Base-by-base conservation (phyloP, 2,113 vertebrate species). In the Bostrychus sinensis region DNA sequence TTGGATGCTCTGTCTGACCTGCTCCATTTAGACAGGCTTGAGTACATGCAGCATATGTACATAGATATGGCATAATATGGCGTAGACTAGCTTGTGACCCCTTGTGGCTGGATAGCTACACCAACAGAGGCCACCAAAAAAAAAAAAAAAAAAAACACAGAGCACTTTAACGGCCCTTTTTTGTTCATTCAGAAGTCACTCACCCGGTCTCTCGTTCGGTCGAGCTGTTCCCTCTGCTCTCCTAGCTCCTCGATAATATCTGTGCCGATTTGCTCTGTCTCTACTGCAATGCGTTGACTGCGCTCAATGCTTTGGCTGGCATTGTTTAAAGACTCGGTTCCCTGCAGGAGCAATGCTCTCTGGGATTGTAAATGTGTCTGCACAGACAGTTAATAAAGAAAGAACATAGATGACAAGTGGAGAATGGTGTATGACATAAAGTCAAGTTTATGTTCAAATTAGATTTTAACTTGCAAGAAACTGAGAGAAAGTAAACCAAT, bases 191-290 rank as follows among this genome's bases (percentile, higher is more conserved):
- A 20, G 17, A 75, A 94, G 93, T 56, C 98, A 74, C 95, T 94
- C 61, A 99, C 97, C 77, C 95, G 87, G 85, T 89, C 91, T 85
- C 93, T 94, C 63, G 93, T 93, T 20, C 96, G 95, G 48, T 98
- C 95, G 87, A 99, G 89, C 36, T 99, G 96, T 5, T 99, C 97
- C 51, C 95, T 87, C 82, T 99, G 97, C 28, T 93, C 95, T 11
- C 97, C 97, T 0, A 99, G 93, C 37, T 98, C 97, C 72, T 98
- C 97, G 1, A 98, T 98, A 48, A 99, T 95, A 9, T 97, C 94
- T 0, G 92, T 93, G 60, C 96, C 97, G 5, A 99, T 93, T 62
- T 95, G 93, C 41, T 98, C 97, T 0, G 96, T 95, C 68, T 99
- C 96, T 0, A 86, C 90, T 1, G 97, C 96, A 20, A 99, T 92